phyloP scores from a whole-genome alignment of 2,113 vertebrate species.

The Oryzias woworae region DNA sequence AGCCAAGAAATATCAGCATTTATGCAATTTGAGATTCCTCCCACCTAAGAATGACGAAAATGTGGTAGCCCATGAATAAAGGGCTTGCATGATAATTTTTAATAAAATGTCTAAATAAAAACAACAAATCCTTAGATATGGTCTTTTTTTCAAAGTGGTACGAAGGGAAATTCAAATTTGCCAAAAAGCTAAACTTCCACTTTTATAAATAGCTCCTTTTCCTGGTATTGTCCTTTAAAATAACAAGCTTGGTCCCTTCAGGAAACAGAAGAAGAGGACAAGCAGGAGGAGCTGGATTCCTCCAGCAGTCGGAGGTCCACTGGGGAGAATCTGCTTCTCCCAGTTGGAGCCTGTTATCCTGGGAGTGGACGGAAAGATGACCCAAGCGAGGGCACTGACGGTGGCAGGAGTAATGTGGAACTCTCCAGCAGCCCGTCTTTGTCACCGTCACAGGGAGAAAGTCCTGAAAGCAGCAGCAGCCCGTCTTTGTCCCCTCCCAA shows the following conservation, averaged over 20 bases:
- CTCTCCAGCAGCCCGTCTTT: constrained; percentile 79
- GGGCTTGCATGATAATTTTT: too few relatives aligned
- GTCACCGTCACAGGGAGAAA: constrained; percentile 76
- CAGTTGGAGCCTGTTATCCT: constrained; percentile 52
- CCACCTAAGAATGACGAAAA: too few relatives aligned
- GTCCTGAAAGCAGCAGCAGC: constrained; percentile 68
- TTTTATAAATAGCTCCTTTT: constrained; percentile 32
- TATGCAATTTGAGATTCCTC: neutral
- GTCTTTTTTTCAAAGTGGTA: neutral
- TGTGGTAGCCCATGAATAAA: too few relatives aligned
- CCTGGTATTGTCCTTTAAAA: constrained; percentile 44
- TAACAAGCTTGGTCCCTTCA: constrained; percentile 49
- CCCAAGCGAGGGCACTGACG: constrained; percentile 55
- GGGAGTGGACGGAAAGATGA: constrained; percentile 71
- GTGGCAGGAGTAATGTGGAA: constrained; percentile 73
- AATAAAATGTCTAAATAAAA: neutral
- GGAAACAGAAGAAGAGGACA: constrained; percentile 64
- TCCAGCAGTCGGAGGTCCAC: constrained; percentile 69
- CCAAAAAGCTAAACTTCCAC: neutral
- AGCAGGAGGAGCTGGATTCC: constrained; percentile 70
- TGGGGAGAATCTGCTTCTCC: constrained; percentile 78
- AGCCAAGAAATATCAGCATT: constrained; percentile 8
- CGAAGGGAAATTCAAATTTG: neutral
- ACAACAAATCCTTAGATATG: neutral
- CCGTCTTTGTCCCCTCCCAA: constrained; percentile 70